Base-by-base conservation (phyloP, 1,140 invertebrate genomes). In the Catajapyx aquilonaris region DNA sequence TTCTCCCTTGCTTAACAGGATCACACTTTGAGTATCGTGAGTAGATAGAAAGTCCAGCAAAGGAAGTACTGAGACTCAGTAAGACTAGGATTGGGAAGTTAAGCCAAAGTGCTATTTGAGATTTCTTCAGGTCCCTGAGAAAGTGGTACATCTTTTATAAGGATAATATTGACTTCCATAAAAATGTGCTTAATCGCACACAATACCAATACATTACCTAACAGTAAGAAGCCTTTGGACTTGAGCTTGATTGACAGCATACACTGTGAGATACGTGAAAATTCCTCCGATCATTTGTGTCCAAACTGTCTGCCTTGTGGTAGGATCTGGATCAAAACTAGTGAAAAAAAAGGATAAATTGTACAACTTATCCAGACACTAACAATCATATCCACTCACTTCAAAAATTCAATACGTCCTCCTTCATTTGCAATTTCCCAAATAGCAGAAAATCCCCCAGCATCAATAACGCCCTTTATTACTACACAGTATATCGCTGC, bases 231-330 rank as follows among this genome's bases (percentile, higher is more conserved):
- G 65, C 23, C 88, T 56, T 55, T 94, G 88, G 1, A 95, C 74
- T 65, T 91, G 78, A 0, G 73, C 64, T 55, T 91, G 85, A 52
- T 85, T 88, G 0, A 81, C 76, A 0, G 70, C 85, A 54, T 83
- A 83, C 0, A 86, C 50, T 1, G 76, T 67, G 9, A 79, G 50
- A 53, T 71, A 83, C 0, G 76, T 75, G 46, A 77, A 71, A 16
- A 62, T 59, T 0, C 81, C 77, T 0, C 81, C 83, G 25, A 83
- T 55, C 0, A 69, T 44, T 15, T 84, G 55, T 4, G 67, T 61
- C 65, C 76, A 85, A 50, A 76, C 69, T 0, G 76, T 75, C 46
- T 86, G 80, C 2, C 81, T 58, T 2, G 68, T 59, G 1, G 69
- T 74, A 2, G 78, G 80, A 58, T 87, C 76, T 0, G 66, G 28